These are phyloP conservation scores for Geotrypetes seraphini DNA, from an alignment of 2,797 vertebrate species.

Conservation along the genomic window DNA sequence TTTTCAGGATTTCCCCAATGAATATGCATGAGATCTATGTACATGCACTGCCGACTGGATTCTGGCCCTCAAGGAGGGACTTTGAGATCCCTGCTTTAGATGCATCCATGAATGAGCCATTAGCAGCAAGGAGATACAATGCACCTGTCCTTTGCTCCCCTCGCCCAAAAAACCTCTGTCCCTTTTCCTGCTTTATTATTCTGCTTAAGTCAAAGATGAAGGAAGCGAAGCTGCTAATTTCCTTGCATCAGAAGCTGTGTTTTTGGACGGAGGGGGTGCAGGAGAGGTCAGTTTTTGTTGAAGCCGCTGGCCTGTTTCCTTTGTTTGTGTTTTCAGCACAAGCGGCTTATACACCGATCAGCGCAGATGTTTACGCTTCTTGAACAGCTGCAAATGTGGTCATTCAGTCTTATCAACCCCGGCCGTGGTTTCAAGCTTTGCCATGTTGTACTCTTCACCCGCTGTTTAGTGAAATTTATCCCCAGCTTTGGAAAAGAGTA, in stretches of 20 bases:
- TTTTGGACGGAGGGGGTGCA: too few species aligned
- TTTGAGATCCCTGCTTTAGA: too few species aligned
- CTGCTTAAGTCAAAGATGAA: slow-evolving; percentile 12
- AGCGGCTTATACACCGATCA: slow-evolving; percentile 22
- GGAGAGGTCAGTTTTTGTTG: slow-evolving; percentile 44
- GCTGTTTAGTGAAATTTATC: too few species aligned
- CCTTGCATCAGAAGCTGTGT: slow-evolving; percentile 7
- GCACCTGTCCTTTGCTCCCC: background rate
- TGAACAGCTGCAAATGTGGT: slow-evolving; percentile 40
- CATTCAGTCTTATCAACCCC: slow-evolving; percentile 34
- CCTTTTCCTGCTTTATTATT: background rate
- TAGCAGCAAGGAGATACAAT: slow-evolving; percentile 26
- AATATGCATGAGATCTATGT: too few species aligned
- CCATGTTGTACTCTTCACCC: slow-evolving; percentile 9
- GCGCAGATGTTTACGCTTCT: slow-evolving; percentile 35
- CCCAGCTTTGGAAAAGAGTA: too few species aligned
- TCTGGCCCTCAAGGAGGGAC: too few species aligned
- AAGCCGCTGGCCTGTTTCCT: slow-evolving; percentile 45
- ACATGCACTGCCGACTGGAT: too few species aligned
- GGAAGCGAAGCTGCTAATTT: slow-evolving; percentile 16
- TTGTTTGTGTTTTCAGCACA: slow-evolving; percentile 41
- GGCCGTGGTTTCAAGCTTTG: slow-evolving; percentile 18
- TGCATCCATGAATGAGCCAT: too few species aligned
- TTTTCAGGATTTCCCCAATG: too few species aligned
- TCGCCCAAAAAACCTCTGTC: too few species aligned